These are phyloP conservation scores for Condylura cristata DNA, from an alignment of 2,113 vertebrate species.

Conservation along the genomic window DNA sequence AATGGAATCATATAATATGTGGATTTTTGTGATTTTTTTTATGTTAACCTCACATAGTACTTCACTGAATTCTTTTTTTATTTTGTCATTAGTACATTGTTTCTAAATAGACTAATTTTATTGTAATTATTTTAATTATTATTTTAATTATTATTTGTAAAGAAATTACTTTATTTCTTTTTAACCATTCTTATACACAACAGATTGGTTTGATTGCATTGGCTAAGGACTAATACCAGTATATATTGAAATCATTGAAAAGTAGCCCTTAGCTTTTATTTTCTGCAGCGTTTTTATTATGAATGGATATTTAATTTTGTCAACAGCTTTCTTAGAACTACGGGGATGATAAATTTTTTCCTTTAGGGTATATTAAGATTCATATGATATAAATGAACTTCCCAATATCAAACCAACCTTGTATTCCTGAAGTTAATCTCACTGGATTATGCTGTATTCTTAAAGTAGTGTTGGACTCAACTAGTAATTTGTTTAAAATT, in stretches of 20 bases:
- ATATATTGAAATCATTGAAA: not conserved
- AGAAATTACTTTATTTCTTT: not conserved
- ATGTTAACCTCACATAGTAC: not conserved
- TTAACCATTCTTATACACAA: not conserved
- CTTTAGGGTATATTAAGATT: not conserved
- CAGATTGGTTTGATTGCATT: not conserved
- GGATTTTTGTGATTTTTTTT: not conserved
- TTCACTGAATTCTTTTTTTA: not conserved
- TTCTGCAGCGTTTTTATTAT: not conserved
- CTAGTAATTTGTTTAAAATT: not conserved
- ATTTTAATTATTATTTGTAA: not conserved
- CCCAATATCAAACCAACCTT: not conserved
- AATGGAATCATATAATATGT: not conserved
- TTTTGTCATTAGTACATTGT: no score
- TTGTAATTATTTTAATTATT: no score
- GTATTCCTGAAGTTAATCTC: not conserved
- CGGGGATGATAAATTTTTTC: not conserved
- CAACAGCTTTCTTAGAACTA: not conserved
- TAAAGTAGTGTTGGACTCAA: not conserved
- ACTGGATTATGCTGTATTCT: slow-evolving; percentile 3
- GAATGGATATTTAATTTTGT: slow-evolving; percentile 16
- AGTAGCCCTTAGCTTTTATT: not conserved
- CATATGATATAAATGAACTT: not conserved
- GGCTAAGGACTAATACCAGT: not conserved
- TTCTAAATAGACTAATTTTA: no score